These are phyloP conservation scores for Tachina lurida DNA, from an alignment of 2,888 invertebrate species.

Conservation along the genomic window DNA sequence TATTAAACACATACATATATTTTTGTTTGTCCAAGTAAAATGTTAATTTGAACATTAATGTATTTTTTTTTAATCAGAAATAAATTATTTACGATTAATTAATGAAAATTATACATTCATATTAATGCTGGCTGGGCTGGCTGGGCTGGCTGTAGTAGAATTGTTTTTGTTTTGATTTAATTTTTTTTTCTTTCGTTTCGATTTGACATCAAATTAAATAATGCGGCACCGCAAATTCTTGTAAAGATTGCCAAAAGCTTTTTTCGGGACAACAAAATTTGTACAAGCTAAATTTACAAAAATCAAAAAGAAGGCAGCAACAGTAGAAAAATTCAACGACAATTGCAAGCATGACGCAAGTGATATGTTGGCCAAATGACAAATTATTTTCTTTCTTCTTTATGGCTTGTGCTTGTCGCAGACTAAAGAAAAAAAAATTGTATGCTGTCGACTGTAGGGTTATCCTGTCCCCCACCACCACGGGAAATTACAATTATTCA, in stretches of 20 bases:
- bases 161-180: neutral
- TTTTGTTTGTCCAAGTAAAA: neutral
- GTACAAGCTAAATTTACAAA: slow-evolving; percentile 37
- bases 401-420: slow-evolving; percentile 32
- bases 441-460: slow-evolving; percentile 49
- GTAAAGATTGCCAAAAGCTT: slow-evolving; percentile 67
- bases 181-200: slow-evolving; percentile 47
- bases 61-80: slow-evolving; percentile 14
- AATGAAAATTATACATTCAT: slow-evolving; percentile 65
- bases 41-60: slow-evolving; percentile 12
- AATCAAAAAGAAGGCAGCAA: neutral
- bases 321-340: slow-evolving; percentile 35
- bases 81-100: slow-evolving; percentile 69
- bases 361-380: slow-evolving; percentile 68
- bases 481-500: neutral
- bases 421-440: slow-evolving; percentile 13
- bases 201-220: slow-evolving; percentile 72
- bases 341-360: slow-evolving; percentile 67
- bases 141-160: neutral
- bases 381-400: slow-evolving; percentile 48
- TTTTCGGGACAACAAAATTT: slow-evolving; percentile 45
- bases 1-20: neutral
- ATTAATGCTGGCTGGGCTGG: slow-evolving; percentile 23
- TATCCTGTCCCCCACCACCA: neutral
- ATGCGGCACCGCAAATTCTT: slow-evolving; percentile 67